These are phyloP conservation scores for Prostheceraeus crozeri DNA, from an alignment of 2,888 invertebrate genomes.

Conservation along the genomic window DNA sequence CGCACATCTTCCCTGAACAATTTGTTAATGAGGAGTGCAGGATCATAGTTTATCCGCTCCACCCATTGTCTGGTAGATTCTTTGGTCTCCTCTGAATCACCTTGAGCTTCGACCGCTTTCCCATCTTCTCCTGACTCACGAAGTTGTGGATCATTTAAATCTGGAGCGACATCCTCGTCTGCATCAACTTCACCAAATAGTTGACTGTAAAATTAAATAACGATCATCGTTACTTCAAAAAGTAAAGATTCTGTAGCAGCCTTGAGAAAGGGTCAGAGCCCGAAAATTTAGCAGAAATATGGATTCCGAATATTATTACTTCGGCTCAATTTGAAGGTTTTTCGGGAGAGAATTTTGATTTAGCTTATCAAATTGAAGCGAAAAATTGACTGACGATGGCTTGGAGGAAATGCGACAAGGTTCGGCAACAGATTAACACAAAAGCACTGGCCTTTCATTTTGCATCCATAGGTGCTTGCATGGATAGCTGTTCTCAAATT, in stretches of 20 bases:
- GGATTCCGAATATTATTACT: too few species aligned
- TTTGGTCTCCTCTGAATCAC: constrained; percentile 43
- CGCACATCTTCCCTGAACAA: constrained; percentile 87
- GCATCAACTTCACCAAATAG: constrained; percentile 88
- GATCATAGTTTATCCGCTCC: constrained; percentile 70
- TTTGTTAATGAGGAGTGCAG: constrained; percentile 66
- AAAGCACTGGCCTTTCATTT: too few species aligned
- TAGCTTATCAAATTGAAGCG: too few species aligned
- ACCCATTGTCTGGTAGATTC: constrained; percentile 80
- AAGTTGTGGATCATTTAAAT: constrained; percentile 87
- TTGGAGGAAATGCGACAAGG: too few species aligned
- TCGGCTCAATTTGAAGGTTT: too few species aligned
- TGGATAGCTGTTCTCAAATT: too few species aligned
- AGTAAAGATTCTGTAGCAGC: too few species aligned
- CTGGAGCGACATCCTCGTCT: constrained; percentile 94
- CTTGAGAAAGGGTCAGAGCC: neutral
- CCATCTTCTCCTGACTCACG: constrained; percentile 2
- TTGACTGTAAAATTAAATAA: constrained; percentile 65
- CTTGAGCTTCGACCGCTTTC: constrained; percentile 29
- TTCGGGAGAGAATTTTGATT: too few species aligned
- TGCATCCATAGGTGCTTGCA: too few species aligned
- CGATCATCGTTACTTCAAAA: too few species aligned
- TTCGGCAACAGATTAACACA: too few species aligned
- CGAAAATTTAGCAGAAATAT: neutral
- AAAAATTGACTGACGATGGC: too few species aligned